Evolutionary conservation across 2,113 vertebrate species (phyloP).

Genomic region (Myotis davidii): DNA sequence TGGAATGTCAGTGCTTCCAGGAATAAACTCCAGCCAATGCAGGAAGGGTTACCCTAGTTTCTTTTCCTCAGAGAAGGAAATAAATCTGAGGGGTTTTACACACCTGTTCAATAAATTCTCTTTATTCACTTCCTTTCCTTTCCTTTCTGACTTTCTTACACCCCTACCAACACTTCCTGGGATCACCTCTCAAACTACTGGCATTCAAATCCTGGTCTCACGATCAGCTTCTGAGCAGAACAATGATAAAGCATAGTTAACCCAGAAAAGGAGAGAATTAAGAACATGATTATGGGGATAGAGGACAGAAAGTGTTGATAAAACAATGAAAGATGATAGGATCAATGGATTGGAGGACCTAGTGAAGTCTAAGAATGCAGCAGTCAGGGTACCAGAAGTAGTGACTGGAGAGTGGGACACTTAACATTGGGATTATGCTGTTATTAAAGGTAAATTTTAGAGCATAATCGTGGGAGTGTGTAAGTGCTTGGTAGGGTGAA

Average conservation of each 20-base stretch:
- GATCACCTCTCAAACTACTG: background rate
- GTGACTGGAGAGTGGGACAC: background rate
- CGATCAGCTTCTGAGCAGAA: background rate
- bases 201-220: background rate
- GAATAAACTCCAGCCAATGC: background rate
- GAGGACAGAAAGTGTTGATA: background rate
- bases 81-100: background rate
- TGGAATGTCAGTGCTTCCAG: background rate
- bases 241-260: background rate
- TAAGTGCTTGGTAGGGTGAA: background rate
- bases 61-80: background rate
- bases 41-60: background rate
- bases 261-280: background rate
- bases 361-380: background rate
- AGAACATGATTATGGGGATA: background rate
- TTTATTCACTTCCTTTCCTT: background rate
- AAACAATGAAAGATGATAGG: background rate
- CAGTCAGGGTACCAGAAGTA: background rate
- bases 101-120: background rate
- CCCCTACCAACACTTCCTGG: background rate
- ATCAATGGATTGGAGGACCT: background rate
- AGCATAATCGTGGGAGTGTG: background rate
- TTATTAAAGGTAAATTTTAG: background rate
- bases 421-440: background rate
- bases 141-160: background rate